These are phyloP conservation scores for Nannospalax galili DNA, from an alignment of 2,113 vertebrate species.

Conservation along the genomic window DNA sequence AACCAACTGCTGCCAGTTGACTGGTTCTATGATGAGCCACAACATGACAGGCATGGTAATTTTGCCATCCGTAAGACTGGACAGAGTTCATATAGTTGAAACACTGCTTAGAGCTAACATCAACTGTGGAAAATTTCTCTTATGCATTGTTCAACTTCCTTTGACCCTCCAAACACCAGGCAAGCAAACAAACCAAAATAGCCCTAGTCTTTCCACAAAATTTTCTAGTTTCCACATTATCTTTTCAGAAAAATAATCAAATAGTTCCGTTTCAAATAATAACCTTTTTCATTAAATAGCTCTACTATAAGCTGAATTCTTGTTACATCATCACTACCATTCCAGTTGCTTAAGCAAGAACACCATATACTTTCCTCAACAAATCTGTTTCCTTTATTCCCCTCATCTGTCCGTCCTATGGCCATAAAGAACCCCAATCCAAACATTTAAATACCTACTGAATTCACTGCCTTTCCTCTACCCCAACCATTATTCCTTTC, in stretches of 20 bases:
- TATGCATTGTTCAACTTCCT: neutral
- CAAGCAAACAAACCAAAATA: neutral
- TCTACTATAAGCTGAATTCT: neutral
- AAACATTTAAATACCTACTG: neutral
- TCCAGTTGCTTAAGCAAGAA: neutral
- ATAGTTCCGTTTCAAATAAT: neutral
- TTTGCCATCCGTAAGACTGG: neutral
- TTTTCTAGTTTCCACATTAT: neutral
- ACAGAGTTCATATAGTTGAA: neutral
- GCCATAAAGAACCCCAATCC: neutral
- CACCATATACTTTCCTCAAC: neutral
- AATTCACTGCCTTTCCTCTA: neutral
- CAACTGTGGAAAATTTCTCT: neutral
- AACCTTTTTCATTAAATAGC: neutral
- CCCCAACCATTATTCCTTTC: neutral
- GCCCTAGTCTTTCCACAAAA: neutral
- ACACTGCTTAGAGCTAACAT: neutral
- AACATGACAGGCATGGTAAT: constrained; percentile 72
- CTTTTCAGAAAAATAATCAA: constrained; percentile 10
- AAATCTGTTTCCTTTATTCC: neutral
- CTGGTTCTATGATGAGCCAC: neutral
- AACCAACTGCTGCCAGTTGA: constrained; percentile 58
- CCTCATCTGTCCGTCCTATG: neutral
- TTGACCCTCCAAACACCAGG: neutral
- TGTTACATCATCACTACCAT: neutral